These are phyloP conservation scores for Hassar affinis DNA, from an alignment of 2,113 vertebrate species.

Conservation along the genomic window DNA sequence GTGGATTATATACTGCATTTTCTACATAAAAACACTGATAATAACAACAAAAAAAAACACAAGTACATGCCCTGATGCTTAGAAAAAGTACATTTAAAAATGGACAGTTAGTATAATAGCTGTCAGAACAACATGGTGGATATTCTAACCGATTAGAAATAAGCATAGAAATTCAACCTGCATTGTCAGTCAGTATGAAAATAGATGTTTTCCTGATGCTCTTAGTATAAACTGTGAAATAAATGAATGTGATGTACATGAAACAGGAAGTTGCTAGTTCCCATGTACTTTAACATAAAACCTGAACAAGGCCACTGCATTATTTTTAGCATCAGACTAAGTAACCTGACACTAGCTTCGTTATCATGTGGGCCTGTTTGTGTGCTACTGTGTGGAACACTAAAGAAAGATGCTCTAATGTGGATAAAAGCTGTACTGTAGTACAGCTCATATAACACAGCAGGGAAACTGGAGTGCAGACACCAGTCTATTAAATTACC, in stretches of 20 bases:
- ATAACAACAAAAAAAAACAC: not conserved
- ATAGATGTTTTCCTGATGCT: not conserved
- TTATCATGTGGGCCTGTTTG: not conserved
- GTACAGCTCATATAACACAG: constrained; percentile 17
- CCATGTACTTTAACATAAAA: constrained; percentile 40
- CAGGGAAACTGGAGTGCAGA: not conserved
- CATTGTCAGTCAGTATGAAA: not conserved
- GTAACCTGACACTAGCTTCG: not conserved
- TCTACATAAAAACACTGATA: not conserved
- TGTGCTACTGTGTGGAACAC: not conserved
- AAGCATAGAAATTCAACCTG: not conserved
- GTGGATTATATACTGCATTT: not conserved
- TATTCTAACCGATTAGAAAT: not conserved
- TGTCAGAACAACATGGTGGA: not conserved
- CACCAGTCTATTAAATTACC: not conserved
- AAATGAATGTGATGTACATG: constrained; percentile 6
- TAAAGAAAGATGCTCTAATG: not conserved
- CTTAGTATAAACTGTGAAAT: not conserved
- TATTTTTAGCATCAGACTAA: not conserved
- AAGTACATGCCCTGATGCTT: not conserved
- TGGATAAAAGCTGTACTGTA: constrained; percentile 28
- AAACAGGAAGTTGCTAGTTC: constrained; percentile 49
- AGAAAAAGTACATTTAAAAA: not conserved
- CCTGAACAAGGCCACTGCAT: constrained; percentile 2
- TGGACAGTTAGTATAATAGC: not conserved